Conservation (phyloP, 2,113 vertebrate genomes). For the Forbesichthys papilliferus region DNA sequence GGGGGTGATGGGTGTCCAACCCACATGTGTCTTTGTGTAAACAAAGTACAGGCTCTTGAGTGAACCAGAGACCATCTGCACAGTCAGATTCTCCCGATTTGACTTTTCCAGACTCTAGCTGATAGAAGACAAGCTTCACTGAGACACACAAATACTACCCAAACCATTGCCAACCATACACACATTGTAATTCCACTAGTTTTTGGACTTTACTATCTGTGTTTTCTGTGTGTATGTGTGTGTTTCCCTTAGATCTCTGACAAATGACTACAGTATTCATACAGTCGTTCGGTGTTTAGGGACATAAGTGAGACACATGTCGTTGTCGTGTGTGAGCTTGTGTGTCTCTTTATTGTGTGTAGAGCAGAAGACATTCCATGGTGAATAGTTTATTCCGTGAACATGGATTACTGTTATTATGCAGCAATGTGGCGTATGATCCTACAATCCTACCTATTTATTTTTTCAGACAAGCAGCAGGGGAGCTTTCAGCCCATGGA, state of each 20-base stretch:
- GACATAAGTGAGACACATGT: too few relatives aligned
- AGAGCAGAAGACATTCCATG: constrained; percentile 51
- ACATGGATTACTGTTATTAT: constrained; percentile 66
- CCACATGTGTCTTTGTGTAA: constrained; percentile 62
- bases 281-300: too few relatives aligned
- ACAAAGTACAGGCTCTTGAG: constrained; percentile 58
- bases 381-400: constrained; percentile 54
- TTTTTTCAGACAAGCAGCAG: constrained; percentile 43
- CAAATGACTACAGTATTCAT: too few relatives aligned
- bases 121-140: constrained; percentile 47
- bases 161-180: constrained; percentile 11
- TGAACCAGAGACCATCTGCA: constrained; percentile 46
- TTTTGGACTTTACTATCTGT: constrained; percentile 19
- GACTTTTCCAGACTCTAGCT: constrained; percentile 42
- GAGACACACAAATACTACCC: constrained; percentile 26
- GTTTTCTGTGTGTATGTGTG: constrained; percentile 14
- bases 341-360: background rate
- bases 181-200: constrained; percentile 47
- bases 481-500: constrained; percentile 37
- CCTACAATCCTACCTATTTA: constrained; percentile 51
- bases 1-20: constrained; percentile 69
- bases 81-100: constrained; percentile 70
- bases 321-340: background rate
- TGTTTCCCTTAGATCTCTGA: background rate
- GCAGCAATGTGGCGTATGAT: constrained; percentile 44